Evolutionary conservation across 2,113 vertebrate species (phyloP).

Genomic region (Crotalus tigris): DNA sequence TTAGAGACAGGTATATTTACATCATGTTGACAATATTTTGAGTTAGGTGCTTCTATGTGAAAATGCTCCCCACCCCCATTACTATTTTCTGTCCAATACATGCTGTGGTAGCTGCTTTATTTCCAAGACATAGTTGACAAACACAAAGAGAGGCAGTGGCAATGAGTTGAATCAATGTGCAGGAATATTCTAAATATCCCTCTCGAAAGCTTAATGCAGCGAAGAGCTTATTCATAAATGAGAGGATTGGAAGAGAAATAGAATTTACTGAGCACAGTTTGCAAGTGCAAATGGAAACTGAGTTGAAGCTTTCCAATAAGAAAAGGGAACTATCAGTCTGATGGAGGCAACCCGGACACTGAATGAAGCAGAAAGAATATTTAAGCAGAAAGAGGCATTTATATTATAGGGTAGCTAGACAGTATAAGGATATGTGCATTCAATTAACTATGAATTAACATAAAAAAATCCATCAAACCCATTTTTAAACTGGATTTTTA

Average conservation of each 20-base stretch:
- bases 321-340: conserved; percentile 24
- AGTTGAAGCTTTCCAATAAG: conserved; percentile 54
- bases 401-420: neutral
- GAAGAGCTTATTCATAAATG: conserved; percentile 46
- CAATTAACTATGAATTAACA: neutral
- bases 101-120: conserved; percentile 42
- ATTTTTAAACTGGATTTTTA: neutral
- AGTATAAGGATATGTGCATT: neutral
- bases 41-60: conserved; percentile 9
- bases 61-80: conserved; percentile 25
- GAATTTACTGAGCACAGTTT: conserved; percentile 56
- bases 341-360: conserved; percentile 31
- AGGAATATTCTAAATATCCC: conserved; percentile 40
- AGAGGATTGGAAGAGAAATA: conserved; percentile 45
- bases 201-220: conserved; percentile 48
- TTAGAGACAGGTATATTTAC: conserved; percentile 27
- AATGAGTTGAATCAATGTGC: conserved; percentile 35
- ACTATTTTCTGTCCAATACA: conserved; percentile 43
- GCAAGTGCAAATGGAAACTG: conserved; percentile 61
- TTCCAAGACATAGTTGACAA: conserved; percentile 29
- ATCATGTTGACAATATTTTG: conserved; percentile 12
- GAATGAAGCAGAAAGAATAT: conserved; percentile 12
- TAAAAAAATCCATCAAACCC: neutral
- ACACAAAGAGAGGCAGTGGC: conserved; percentile 39
- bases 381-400: conserved; percentile 37